Evolutionary conservation across 2,888 invertebrate genomes (phyloP).

Genomic region (Habroteleia sp.): DNA sequence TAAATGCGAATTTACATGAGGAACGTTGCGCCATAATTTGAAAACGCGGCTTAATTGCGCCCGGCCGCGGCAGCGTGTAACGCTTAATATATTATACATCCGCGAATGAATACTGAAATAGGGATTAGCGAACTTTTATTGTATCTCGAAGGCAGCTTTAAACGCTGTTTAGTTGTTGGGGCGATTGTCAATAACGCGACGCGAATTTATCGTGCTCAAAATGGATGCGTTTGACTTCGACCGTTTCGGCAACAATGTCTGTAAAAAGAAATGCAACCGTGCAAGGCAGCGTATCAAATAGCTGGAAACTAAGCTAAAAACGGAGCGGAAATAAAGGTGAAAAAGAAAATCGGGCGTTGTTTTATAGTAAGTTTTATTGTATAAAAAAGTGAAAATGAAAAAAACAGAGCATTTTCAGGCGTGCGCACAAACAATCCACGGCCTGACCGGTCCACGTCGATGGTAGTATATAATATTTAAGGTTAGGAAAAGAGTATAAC

Average conservation of each 20-base stretch:
- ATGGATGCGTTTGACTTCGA: not conserved
- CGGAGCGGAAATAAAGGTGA: constrained; percentile 64
- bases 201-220: constrained; percentile 6
- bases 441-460: constrained; percentile 69
- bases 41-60: constrained; percentile 42
- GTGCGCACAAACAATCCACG: constrained; percentile 67
- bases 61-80: constrained; percentile 18
- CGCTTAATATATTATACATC: constrained; percentile 58
- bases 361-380: constrained; percentile 75
- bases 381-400: constrained; percentile 77
- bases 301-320: constrained; percentile 26
- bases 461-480: constrained; percentile 68
- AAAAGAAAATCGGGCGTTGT: constrained; percentile 65
- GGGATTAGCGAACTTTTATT: constrained; percentile 51
- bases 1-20: constrained; percentile 50
- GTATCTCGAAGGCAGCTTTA: constrained; percentile 37
- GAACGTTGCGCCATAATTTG: constrained; percentile 42
- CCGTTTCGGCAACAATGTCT: constrained; percentile 1
- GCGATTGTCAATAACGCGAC: constrained; percentile 12
- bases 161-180: constrained; percentile 38
- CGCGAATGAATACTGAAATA: constrained; percentile 32
- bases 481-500: constrained; percentile 65
- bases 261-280: constrained; percentile 22
- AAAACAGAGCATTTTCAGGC: constrained; percentile 73
- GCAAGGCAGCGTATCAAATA: constrained; percentile 8